Conservation (phyloP, 2,888 invertebrate genomes). For the Axea sp. region DNA sequence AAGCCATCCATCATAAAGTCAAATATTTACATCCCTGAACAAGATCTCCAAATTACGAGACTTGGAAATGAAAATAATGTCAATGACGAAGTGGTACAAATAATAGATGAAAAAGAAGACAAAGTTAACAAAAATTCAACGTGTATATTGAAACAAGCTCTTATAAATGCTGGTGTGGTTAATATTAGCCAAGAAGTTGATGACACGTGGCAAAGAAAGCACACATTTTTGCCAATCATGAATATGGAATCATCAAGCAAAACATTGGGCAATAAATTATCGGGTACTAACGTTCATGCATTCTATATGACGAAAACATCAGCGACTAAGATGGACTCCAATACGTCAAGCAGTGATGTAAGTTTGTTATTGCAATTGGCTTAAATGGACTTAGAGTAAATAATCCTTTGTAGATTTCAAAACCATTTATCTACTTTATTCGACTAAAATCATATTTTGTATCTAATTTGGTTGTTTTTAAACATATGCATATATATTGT, state of each 20-base stretch:
- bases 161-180: background rate
- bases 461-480: no score
- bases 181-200: background rate
- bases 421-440: no score
- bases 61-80: background rate
- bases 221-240: conserved; percentile 8
- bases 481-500: no score
- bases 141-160: background rate
- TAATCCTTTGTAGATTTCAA: background rate
- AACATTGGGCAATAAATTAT: background rate
- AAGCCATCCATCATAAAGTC: background rate
- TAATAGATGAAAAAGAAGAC: background rate
- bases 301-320: conserved; percentile 7
- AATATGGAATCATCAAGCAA: background rate
- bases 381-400: background rate
- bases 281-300: conserved; percentile 9
- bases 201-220: conserved; percentile 3
- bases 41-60: background rate
- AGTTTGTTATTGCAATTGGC: background rate
- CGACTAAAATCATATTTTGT: no score
- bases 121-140: background rate
- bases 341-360: background rate
- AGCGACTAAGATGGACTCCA: background rate
- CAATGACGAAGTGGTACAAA: no score
- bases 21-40: background rate